These are phyloP conservation scores for Caenorhabditis auriculariae DNA, from an alignment of 2,888 invertebrate genomes.

Conservation along the genomic window DNA sequence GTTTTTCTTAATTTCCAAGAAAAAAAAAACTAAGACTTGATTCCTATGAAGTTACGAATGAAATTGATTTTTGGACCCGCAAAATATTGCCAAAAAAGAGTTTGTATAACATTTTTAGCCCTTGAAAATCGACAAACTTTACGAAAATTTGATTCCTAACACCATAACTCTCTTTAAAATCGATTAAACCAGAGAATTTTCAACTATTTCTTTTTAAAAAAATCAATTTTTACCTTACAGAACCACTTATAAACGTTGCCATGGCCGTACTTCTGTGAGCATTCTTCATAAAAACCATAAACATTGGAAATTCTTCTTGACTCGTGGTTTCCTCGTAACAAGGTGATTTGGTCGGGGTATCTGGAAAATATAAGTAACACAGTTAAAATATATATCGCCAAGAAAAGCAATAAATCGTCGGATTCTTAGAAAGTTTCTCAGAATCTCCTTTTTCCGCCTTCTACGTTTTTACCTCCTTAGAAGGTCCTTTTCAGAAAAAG, in stretches of 20 bases:
- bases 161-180: neutral
- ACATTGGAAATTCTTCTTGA: slow-evolving; percentile 95
- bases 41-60: no score
- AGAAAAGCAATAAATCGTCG: slow-evolving; percentile 80
- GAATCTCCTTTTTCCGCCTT: no score
- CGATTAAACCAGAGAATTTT: neutral
- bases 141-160: no score
- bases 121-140: no score
- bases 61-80: no score
- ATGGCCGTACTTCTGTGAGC: slow-evolving; percentile 97
- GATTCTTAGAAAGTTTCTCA: no score
- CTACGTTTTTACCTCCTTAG: no score
- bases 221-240: slow-evolving; percentile 73
- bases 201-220: neutral
- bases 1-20: no score
- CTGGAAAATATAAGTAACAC: slow-evolving; percentile 65
- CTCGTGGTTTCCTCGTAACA: slow-evolving; percentile 96
- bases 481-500: no score
- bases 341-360: slow-evolving; percentile 81
- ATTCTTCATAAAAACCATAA: slow-evolving; percentile 77
- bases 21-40: no score
- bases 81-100: no score
- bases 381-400: slow-evolving; percentile 68
- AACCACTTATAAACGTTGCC: slow-evolving; percentile 98
- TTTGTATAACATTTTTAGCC: no score